Conservation (phyloP, 2,888 invertebrate genomes). For the Neuroscelio doddi region DNA sequence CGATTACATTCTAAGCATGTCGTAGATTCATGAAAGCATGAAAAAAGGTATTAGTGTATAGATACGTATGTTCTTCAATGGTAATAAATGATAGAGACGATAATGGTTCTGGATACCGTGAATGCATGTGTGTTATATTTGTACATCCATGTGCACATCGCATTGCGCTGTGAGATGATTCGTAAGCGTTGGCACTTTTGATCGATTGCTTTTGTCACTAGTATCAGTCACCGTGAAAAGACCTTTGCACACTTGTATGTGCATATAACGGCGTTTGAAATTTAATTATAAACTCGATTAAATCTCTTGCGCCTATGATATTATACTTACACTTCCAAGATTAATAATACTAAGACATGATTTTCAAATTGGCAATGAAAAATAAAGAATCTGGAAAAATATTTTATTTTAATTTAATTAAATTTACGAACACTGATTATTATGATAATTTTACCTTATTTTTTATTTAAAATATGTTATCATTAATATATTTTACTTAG, state of each 20-base stretch:
- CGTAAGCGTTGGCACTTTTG: constrained; percentile 60
- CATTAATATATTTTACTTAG: too few species aligned
- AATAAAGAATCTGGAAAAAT: constrained; percentile 33
- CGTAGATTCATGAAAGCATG: constrained; percentile 62
- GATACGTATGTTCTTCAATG: constrained; percentile 54
- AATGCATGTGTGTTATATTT: constrained; percentile 26
- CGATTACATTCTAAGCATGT: constrained; percentile 58
- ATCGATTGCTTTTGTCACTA: constrained; percentile 70
- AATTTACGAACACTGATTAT: too few species aligned
- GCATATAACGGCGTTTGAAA: constrained; percentile 42
- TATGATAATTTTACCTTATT: too few species aligned
- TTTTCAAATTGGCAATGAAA: constrained; percentile 24
- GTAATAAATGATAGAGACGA: constrained; percentile 68
- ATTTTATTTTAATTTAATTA: too few species aligned
- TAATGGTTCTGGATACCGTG: constrained; percentile 58
- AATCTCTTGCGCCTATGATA: constrained; percentile 30
- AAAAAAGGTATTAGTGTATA: constrained; percentile 66
- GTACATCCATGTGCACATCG: constrained; percentile 26
- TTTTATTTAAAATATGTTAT: too few species aligned
- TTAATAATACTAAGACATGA: constrained; percentile 39
- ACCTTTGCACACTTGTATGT: constrained; percentile 48
- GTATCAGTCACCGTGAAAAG: constrained; percentile 57
- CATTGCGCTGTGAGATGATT: constrained; percentile 32
- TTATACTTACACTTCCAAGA: constrained; percentile 29
- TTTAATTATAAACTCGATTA: constrained; percentile 44